These are phyloP conservation scores for Hemiscyllium ocellatum DNA, from an alignment of 2,113 vertebrate genomes.

Conservation along the genomic window DNA sequence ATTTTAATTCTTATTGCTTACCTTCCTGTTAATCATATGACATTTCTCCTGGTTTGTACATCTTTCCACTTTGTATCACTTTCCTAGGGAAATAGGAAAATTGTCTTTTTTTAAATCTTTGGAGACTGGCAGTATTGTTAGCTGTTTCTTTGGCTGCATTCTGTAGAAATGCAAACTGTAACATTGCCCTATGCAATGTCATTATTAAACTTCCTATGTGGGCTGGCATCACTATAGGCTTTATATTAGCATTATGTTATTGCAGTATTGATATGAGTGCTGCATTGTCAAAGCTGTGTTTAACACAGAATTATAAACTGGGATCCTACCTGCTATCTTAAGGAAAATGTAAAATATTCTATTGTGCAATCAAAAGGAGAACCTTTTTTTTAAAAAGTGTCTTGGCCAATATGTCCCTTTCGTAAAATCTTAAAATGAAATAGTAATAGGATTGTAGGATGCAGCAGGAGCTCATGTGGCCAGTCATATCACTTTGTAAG, in stretches of 20 bases:
- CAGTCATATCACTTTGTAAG: neutral
- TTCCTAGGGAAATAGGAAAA: neutral
- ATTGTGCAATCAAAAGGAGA: neutral
- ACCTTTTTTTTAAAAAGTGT: neutral
- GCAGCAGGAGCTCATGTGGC: neutral
- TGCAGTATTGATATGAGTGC: neutral
- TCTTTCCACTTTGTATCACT: neutral
- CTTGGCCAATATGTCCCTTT: neutral
- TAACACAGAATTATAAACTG: neutral
- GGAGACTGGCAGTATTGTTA: neutral
- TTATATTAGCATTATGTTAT: neutral
- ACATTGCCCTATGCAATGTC: neutral
- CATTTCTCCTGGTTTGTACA: neutral
- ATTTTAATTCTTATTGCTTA: neutral
- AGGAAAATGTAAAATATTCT: neutral
- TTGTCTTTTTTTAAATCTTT: neutral
- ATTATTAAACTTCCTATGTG: neutral
- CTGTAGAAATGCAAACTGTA: neutral
- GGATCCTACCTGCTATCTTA: neutral
- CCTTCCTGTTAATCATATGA: neutral
- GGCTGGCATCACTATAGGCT: neutral
- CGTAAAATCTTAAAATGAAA: neutral
- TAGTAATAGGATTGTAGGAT: neutral
- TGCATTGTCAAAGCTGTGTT: neutral
- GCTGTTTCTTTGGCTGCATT: neutral